A percentile compares a stretch with the other conserved stretches of the same genome.
These are phyloP conservation scores for Frankliniella intonsa DNA, from an alignment of 2,888 invertebrate genomes.

Conservation along the genomic window DNA sequence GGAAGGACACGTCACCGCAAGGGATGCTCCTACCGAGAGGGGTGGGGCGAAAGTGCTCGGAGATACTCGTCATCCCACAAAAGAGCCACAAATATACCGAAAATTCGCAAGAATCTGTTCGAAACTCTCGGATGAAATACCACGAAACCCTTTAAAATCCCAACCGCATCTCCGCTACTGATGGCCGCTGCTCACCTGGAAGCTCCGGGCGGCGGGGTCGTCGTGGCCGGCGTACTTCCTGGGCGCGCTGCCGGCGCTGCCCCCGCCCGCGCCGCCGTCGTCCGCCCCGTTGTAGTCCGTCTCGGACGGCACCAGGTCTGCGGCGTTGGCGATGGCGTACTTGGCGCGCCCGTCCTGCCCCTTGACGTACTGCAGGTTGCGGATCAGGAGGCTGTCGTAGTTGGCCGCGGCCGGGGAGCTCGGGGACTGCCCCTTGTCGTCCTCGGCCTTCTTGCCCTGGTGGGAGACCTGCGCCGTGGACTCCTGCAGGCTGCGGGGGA, in stretches of 20 bases:
- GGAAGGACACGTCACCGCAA: not conserved
- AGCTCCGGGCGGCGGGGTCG: constrained; percentile 17
- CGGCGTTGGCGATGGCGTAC: constrained; percentile 30
- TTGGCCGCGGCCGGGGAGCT: not conserved
- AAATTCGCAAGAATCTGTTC: too few relatives aligned
- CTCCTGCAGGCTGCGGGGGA: constrained; percentile 26
- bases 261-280: constrained; percentile 15
- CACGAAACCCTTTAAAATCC: too few relatives aligned
- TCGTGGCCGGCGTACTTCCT: constrained; percentile 30
- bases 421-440: not conserved
- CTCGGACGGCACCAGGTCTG: constrained; percentile 31
- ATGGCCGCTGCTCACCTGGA: not conserved
- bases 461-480: constrained; percentile 22
- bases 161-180: not conserved
- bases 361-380: constrained; percentile 22
- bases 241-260: constrained; percentile 2
- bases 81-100: too few relatives aligned
- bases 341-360: constrained; percentile 30
- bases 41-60: too few relatives aligned
- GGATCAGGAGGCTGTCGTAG: constrained; percentile 15
- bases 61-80: too few relatives aligned
- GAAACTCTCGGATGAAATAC: too few relatives aligned
- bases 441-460: constrained; percentile 12
- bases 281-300: constrained; percentile 20
- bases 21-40: too few relatives aligned